phyloP scores from a whole-genome alignment of 2,113 vertebrate species.

The Syrrhaptes paradoxus region DNA sequence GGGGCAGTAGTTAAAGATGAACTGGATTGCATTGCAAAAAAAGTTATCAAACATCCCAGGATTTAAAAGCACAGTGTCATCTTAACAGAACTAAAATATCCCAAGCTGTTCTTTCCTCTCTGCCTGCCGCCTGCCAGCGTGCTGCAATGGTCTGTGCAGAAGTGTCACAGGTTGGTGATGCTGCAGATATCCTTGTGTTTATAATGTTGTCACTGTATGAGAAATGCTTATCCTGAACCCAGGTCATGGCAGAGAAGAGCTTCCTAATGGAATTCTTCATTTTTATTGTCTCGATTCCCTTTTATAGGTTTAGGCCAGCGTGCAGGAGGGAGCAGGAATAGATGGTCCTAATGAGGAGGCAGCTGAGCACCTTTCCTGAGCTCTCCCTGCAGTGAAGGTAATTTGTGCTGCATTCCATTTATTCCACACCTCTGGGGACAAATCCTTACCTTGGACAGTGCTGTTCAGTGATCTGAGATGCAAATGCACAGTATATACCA shows the following conservation, averaged over 20 bases:
- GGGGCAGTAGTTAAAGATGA: neutral
- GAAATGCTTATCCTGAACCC: neutral
- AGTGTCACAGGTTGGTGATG: neutral
- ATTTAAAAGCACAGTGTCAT: neutral
- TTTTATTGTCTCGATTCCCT: neutral
- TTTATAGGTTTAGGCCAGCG: neutral
- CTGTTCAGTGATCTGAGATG: neutral
- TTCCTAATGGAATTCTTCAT: neutral
- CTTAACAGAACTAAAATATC: neutral
- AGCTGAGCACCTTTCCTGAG: neutral
- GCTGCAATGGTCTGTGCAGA: neutral
- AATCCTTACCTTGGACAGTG: neutral
- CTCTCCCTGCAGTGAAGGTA: neutral
- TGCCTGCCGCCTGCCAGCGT: neutral
- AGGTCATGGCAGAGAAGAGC: neutral
- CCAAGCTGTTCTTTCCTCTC: neutral
- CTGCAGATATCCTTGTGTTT: neutral
- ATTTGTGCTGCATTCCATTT: neutral
- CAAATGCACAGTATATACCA: neutral
- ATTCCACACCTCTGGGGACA: neutral
- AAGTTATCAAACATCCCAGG: neutral
- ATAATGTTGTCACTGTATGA: neutral
- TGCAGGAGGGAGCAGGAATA: neutral
- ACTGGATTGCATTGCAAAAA: neutral
- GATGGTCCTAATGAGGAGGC: neutral